These are phyloP conservation scores for Channa maculata DNA, from an alignment of 2,113 vertebrate species.

Conservation along the genomic window DNA sequence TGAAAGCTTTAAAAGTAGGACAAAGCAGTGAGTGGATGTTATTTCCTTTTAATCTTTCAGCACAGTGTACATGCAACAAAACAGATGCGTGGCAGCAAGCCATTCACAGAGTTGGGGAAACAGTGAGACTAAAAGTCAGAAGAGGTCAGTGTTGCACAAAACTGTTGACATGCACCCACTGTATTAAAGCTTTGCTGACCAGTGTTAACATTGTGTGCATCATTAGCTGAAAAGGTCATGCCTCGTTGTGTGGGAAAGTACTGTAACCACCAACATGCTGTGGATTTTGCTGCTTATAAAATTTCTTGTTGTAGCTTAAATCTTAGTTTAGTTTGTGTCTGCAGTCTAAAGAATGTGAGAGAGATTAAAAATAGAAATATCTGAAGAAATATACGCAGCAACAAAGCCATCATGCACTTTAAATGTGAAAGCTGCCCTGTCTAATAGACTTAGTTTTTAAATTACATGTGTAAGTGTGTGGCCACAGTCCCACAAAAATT, in stretches of 20 bases:
- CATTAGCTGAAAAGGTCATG: not conserved
- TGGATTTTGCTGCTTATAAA: not conserved
- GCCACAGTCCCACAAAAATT: not conserved
- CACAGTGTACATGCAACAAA: too few species aligned
- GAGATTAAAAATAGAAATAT: not conserved
- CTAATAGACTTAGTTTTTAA: not conserved
- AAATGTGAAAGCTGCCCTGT: constrained; percentile 3
- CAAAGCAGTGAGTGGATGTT: not conserved
- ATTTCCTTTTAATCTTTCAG: too few species aligned
- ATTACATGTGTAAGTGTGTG: not conserved
- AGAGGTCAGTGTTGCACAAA: not conserved
- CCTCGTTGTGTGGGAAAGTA: not conserved
- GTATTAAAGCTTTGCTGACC: not conserved
- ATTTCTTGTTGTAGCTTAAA: not conserved
- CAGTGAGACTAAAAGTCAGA: not conserved
- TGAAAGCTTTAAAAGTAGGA: not conserved
- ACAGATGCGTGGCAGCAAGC: too few species aligned
- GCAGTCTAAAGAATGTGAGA: not conserved
- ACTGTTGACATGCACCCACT: not conserved
- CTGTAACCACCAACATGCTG: not conserved
- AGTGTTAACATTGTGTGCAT: not conserved
- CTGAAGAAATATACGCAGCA: not conserved
- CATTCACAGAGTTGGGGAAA: too few species aligned
- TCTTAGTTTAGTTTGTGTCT: constrained; percentile 1
- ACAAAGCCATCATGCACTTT: not conserved